Evolutionary conservation across 2,113 vertebrate species (phyloP), one percentile per base, ranked within the genome.

Genomic region (Cynopterus brachyotis): DNA sequence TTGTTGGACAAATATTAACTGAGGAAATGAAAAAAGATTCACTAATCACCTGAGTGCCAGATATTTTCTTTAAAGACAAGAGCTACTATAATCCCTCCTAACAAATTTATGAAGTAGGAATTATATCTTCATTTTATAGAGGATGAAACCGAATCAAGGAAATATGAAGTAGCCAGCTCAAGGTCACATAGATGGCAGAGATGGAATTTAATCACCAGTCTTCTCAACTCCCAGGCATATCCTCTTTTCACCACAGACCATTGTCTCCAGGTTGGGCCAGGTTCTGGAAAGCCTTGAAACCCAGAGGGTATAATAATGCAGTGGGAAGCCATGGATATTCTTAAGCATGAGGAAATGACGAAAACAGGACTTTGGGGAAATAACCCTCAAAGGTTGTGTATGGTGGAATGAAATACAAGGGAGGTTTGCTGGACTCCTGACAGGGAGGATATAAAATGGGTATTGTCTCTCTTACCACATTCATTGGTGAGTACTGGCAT

Each of bases 101-200:
- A 89, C 9, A 67, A 93, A 24, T 12, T 55, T 89, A 50, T 64
- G 37, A 89, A 53, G n/a, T 42, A 72, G 26, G 35, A 15, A 92
- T 64, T 92, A 16, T 85, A 66, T 62, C 47, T 85, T 86, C 69
- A 83, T 94, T 92, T 92, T 72, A 96, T 24, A 83, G 78, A 89
- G 82, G 69, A 79, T 66, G 26, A 93, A 91, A 91, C n/a, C 32
- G 16, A 97, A 47, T 42, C 70, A 91, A 92, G 55, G 57, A 94
- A 96, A 92, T 81, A 95, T n/a, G 19, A 95, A 91, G 45, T 32
- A 40, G 55, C 28, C 53, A 94, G 37, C 26, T 89, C 50, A 88
- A 91, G 50, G 78, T 67, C 19, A 86, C 35, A 88, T 60, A 93
- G 53, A 42, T 59, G 72, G 32, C 53, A 95, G 67, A 85, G 47